These are phyloP conservation scores for Aproaerema taeniolella DNA, from an alignment of 2,888 invertebrate species.

Conservation along the genomic window DNA sequence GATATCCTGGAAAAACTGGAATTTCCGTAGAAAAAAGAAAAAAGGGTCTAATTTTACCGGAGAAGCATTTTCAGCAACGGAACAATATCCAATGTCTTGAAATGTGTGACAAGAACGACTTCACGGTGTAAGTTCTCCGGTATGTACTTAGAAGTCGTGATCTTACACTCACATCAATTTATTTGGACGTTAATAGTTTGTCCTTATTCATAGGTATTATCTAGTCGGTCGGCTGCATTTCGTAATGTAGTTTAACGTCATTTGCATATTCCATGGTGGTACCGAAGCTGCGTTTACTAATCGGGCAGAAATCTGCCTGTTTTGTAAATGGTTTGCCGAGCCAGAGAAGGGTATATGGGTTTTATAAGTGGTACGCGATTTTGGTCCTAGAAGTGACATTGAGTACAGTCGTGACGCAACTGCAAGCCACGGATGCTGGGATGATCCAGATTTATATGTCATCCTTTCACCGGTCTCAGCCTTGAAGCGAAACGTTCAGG, in stretches of 20 bases:
- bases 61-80: no score
- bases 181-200: constrained; percentile 57
- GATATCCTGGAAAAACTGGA: no score
- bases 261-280: constrained; percentile 65
- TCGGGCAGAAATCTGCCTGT: constrained; percentile 7
- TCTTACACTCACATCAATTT: constrained; percentile 58
- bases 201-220: constrained; percentile 71
- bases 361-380: constrained; percentile 5
- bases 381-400: constrained; percentile 10
- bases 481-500: constrained; percentile 56
- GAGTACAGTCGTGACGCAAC: constrained; percentile 8
- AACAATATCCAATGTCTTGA: no score
- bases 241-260: constrained; percentile 60
- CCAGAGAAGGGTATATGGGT: constrained; percentile 7
- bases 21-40: no score
- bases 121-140: no score
- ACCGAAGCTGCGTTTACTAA: constrained; percentile 21
- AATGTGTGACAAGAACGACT: no score
- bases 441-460: constrained; percentile 68
- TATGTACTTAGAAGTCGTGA: constrained; percentile 60
- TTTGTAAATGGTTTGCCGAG: constrained; percentile 6
- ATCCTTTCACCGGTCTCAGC: constrained; percentile 68
- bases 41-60: no score
- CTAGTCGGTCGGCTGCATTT: constrained; percentile 60
- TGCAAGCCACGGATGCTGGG: constrained; percentile 32